Conservation (phyloP, 2,888 invertebrate species). For the Melanostoma scalare region DNA sequence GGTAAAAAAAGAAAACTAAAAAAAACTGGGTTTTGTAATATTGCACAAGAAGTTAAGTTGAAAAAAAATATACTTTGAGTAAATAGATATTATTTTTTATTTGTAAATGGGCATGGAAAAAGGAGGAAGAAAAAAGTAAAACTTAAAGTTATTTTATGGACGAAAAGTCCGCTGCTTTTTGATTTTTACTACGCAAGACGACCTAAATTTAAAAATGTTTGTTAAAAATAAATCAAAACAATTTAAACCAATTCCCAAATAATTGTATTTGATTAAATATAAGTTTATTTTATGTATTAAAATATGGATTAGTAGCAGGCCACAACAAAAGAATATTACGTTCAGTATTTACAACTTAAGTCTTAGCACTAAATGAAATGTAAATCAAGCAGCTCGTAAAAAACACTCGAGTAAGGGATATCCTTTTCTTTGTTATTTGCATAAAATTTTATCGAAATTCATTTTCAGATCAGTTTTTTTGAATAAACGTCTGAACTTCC, state of each 20-base stretch:
- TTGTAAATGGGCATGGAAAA: conserved; percentile 20
- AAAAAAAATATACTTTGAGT: background rate
- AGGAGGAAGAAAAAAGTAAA: conserved; percentile 1
- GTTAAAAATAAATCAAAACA: conserved; percentile 2
- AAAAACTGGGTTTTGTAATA: too few relatives aligned
- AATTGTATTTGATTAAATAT: background rate
- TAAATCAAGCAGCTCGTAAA: conserved; percentile 28
- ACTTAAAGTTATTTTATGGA: conserved; percentile 11
- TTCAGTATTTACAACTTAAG: conserved; percentile 32
- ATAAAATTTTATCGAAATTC: background rate
- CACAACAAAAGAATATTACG: conserved; percentile 9
- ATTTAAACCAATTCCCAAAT: conserved; percentile 19
- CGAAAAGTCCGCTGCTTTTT: background rate
- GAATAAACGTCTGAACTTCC: too few relatives aligned
- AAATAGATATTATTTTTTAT: conserved; percentile 8
- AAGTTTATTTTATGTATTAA: background rate
- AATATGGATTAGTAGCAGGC: conserved; percentile 8
- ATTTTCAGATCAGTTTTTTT: too few relatives aligned
- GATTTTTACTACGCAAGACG: background rate
- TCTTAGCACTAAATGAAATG: conserved; percentile 9
- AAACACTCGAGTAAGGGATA: conserved; percentile 2
- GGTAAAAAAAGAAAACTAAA: background rate
- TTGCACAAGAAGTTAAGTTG: too few relatives aligned
- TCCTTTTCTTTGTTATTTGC: conserved; percentile 9
- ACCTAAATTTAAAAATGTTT: conserved; percentile 30